phyloP scores from a whole-genome alignment of 2,113 vertebrate genomes.

The Mobula hypostoma region DNA sequence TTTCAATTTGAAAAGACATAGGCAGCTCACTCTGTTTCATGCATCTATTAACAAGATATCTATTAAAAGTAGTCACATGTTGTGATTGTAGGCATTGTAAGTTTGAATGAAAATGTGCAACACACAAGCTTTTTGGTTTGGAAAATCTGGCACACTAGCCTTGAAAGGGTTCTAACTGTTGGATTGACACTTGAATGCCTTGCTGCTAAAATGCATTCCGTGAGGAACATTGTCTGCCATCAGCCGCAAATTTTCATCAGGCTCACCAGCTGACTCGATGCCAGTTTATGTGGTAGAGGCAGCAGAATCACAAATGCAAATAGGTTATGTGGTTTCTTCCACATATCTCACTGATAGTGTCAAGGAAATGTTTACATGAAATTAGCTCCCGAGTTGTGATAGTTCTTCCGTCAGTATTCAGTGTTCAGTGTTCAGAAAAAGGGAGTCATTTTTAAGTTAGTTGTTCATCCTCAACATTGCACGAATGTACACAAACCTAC shows the following conservation, averaged over 20 bases:
- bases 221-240: not conserved
- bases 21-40: no score
- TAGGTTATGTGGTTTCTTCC: slow-evolving; percentile 9
- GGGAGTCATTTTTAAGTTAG: not conserved
- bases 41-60: no score
- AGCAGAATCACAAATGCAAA: not conserved
- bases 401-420: not conserved
- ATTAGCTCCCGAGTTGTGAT: not conserved
- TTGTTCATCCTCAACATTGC: not conserved
- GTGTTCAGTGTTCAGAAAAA: not conserved
- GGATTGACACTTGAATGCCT: not conserved
- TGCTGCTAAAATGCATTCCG: not conserved
- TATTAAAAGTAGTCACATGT: no score
- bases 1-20: no score
- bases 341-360: no score
- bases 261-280: not conserved
- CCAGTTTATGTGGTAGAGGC: not conserved
- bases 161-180: not conserved
- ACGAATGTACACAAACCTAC: not conserved
- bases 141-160: not conserved
- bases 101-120: not conserved
- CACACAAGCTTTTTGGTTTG: not conserved
- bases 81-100: no score
- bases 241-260: not conserved
- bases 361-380: slow-evolving; percentile 29